Conservation (phyloP, 2,888 invertebrate species). For the Leptarthrus brevirostris region DNA sequence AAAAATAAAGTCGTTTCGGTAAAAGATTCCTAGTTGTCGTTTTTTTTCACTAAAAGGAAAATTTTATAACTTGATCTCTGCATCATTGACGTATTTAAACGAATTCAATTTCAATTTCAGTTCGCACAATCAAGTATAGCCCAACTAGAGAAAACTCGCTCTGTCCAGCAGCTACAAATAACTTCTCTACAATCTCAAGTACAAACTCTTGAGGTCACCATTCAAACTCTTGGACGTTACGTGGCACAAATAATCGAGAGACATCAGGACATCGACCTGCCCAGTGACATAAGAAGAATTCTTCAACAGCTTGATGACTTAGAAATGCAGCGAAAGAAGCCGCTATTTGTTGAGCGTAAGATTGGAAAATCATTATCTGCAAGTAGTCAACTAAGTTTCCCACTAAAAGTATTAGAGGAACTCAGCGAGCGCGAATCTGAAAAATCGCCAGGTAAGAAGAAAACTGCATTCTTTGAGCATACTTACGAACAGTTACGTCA, state of each 20-base stretch:
- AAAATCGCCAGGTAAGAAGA: constrained; percentile 66
- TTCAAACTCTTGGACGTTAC: constrained; percentile 78
- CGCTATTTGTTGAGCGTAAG: constrained; percentile 66
- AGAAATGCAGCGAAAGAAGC: constrained; percentile 65
- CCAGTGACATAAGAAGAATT: constrained; percentile 79
- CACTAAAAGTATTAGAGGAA: constrained; percentile 67
- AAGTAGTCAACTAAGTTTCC: constrained; percentile 66
- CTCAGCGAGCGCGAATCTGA: constrained; percentile 67
- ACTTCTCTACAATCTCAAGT: constrained; percentile 78
- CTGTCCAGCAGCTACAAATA: constrained; percentile 73
- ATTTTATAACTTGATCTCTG: too few species aligned
- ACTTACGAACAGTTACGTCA: constrained; percentile 78
- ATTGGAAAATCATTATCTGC: constrained; percentile 67
- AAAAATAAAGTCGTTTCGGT: too few species aligned
- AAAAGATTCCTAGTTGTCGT: too few species aligned
- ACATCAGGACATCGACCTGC: constrained; percentile 76
- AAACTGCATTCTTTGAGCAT: constrained; percentile 74
- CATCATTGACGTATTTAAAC: too few species aligned
- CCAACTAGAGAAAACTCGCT: constrained; percentile 75
- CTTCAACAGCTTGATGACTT: constrained; percentile 73
- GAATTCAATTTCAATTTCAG: constrained; percentile 57
- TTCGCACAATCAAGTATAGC: constrained; percentile 67
- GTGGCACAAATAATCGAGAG: constrained; percentile 76
- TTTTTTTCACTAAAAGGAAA: too few species aligned
- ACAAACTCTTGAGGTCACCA: constrained; percentile 79